Base-by-base conservation (phyloP, 2,797 vertebrate species). In the Rhyacichthys aspro region DNA sequence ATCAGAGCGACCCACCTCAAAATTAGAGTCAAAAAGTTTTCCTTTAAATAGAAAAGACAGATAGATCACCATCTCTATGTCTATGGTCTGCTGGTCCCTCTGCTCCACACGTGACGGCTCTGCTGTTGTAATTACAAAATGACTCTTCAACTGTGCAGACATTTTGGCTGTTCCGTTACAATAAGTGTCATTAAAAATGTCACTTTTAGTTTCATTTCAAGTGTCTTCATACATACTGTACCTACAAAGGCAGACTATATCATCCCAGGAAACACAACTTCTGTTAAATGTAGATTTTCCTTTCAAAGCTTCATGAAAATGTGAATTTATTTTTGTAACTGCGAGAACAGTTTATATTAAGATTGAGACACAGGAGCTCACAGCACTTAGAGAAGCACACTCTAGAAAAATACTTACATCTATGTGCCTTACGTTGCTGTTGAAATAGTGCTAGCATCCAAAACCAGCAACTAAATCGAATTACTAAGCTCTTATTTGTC, bases 351-450 rank as follows among this genome's bases (percentile, higher is more conserved):
- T 70, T 63, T 65, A 37, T 50, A 50, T 47, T 53, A 58, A 44
- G 41, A 74, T 38, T 70, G 64, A 63, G 64, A 72, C 45, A 73
- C 32, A 54, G 71, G 41, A 72, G 55, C 54, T 68, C 28, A 15
- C 58, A 88, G 91, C 89, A 90, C 86, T 90, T 91, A 87, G 9
- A 54, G 63, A 84, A 74, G 59, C 61, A 67, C 12, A n/a, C 23
- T 28, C 23, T 28, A 28, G 23, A 41, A 41, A 41, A 14, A 41
- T 41, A 41, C 5, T 43, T 68, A 15, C 15, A 33, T 74, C 55
- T 59, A 48, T 23, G 84, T 89, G 87, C 86, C 88, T 88, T 89
- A 72, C 67, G 32, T 45, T 56, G 36, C 15, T n/a, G 32, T 34
- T 59, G 28, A 43, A 64, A 47, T 41, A 59, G 41, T 73, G 52